Percentiles rank a stretch among this genome's conserved stretches.
These are phyloP conservation scores for Erebia ligea DNA, from an alignment of 2,888 invertebrate species.

Conservation along the genomic window DNA sequence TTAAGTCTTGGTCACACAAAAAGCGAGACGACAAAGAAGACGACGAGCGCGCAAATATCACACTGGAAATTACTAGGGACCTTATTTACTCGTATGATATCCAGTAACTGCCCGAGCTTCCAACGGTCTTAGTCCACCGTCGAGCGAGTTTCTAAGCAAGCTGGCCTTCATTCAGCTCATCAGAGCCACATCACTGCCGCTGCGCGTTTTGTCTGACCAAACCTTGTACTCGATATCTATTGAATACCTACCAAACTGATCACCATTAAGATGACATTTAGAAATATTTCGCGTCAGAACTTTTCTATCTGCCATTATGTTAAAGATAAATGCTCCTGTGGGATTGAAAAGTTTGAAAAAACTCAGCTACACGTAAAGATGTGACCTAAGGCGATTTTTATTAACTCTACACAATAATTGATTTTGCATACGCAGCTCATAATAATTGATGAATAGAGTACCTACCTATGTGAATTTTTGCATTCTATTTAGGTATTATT, in stretches of 20 bases:
- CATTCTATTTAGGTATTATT: neutral
- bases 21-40: neutral
- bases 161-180: too few relatives aligned
- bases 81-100: too few relatives aligned
- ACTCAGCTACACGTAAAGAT: slow-evolving; percentile 3
- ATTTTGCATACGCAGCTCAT: neutral
- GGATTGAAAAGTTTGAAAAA: slow-evolving; percentile 13
- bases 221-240: slow-evolving; percentile 53
- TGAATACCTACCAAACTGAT: slow-evolving; percentile 73
- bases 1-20: neutral
- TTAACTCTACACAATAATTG: neutral
- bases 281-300: slow-evolving; percentile 39
- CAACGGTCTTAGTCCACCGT: too few relatives aligned
- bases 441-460: neutral
- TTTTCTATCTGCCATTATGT: slow-evolving; percentile 29
- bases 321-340: slow-evolving; percentile 10
- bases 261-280: slow-evolving; percentile 60
- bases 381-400: neutral
- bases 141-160: too few relatives aligned
- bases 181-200: too few relatives aligned
- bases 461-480: neutral
- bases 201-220: neutral
- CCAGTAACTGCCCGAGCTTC: too few relatives aligned
- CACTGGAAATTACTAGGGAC: too few relatives aligned
- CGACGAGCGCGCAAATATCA: slow-evolving; percentile 37